Evolutionary conservation across 1,140 invertebrate genomes (phyloP), one percentile per base, ranked within the genome.

Genomic region (Ruditapes philippinarum): DNA sequence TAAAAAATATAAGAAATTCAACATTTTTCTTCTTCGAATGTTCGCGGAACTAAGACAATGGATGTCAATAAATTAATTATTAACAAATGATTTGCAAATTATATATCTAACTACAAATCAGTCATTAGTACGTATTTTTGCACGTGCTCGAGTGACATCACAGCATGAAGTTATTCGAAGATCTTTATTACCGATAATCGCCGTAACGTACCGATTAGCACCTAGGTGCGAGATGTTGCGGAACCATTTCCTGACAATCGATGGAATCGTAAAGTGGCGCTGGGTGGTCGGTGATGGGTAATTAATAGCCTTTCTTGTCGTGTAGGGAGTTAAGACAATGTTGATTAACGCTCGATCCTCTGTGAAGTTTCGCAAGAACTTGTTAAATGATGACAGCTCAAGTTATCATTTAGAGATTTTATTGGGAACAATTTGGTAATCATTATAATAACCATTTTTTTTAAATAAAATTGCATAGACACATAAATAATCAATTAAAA

Each of bases 151-250:
- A n/a, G 60, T 87, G 84, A 36, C 70, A 79, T 62, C 51, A 19
- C 74, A 45, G 51, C 83, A 60, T 74, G 68, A 45, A 42, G 19
- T 40, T 25, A 12, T 42, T 68, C 38, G 9, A 14, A 73, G 78
- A 62, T 82, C 36, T 49, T n/a, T 28, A 28, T 45, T 19, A 14
- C 17, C 74, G 70, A 82, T 89, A 89, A 82, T 60, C n/a, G 62
- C 80, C 87, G 80, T 14, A 76, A 33, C 57, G 40, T 38, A 42
- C 82, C 57, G 74, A 74, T 89, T 84, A 68, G 45, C 74, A 89
- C 80, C 31, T 78, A 68, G 57, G 88, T 81, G 78, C 36, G 57
- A 89, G 49, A 81, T 38, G 62, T 38, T 70, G 33, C 33, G 65
- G 25, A 38, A 17, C 51, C 9, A 28, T 7, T n/a, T 7, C 25